Base-by-base conservation (phyloP, 2,113 vertebrate genomes). In the Haliaeetus leucogaster region DNA sequence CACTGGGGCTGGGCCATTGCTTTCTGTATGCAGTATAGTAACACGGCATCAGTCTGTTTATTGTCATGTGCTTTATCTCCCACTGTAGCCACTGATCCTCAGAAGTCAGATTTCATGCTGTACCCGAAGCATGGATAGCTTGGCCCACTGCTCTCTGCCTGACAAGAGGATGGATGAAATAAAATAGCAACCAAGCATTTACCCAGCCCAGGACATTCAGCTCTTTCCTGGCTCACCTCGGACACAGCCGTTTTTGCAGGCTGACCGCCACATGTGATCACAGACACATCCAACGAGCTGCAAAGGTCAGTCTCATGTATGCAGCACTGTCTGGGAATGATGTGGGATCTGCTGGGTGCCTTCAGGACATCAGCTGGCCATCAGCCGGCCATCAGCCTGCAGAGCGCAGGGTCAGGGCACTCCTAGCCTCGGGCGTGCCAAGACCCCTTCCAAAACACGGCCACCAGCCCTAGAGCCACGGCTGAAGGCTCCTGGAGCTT, bases 91-190 rank as follows among this genome's bases (percentile, higher is more conserved):
- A 6, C 29, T 4, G 2, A 5, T 8, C 23, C 45, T 34, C 26
- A 3, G 10, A 18, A 27, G 13, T 32, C 22, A 5, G 16, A 5
- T 42, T 36, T 14, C 53, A 2, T 1, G 22, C 63, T 10, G 48
- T 13, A 23, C 23, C 82, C 8, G 2, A 71, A 22, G 52, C 29
- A 32, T 5, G 11, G 38, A 13, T 3, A 19, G 30, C 45, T 18
- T 16, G 42, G 40, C 45, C 36, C 8, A 11, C 65, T 48, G 70
- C 65, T 68, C 72, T 40, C 72, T 38, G 73, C 84, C 43, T 9
- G 15, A 9, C 74, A 10, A 29, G 65, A 53, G 47, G 65, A 38
- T 0, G 0, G 65, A n/a, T 0, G 0, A 25, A 58, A 56, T 14
- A 5, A 23, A 83, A 29, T 2, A 67, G 53, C 73, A 68, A 10